Base-by-base conservation (phyloP, 2,888 invertebrate species). In the Litoditis marina region DNA sequence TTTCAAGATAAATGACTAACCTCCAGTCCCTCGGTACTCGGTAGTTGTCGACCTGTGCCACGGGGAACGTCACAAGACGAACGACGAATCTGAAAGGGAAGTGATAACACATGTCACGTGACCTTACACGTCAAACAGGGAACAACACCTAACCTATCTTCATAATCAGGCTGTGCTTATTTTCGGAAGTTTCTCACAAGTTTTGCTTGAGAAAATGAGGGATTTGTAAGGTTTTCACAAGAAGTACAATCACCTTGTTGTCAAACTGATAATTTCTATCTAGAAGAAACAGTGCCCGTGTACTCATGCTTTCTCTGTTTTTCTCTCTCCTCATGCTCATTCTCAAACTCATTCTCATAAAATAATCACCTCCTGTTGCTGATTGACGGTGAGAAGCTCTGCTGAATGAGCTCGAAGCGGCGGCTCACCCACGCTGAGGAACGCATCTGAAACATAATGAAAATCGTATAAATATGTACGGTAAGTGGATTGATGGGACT, bases 11-110 rank as follows among this genome's bases (percentile, higher is more conserved):
- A 31, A 53, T 16, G 19, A 61, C 64, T 30, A 22, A 73, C 74
- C 68, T 75, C 73, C 13, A 75, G 63, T 27, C 69, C 73, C 56
- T 75, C 73, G 13, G 71, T 69, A 57, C 68, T 68, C 27, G 74
- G 74, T n/a, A 75, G 54, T 36, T 71, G 69, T 28, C 74, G 50
- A 2, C 74, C 72, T 8, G 68, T 71, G 31, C 71, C 71, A 50
- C 71, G 64, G 51, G 65, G 71, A 13, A 71, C 72, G 54, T 74
- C 74, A 44, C 69, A 74, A 3, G 74, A 74, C n/a, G 69, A 64
- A 19, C 74, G 68, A 8, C 74, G 69, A 7, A 49, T 49, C 66
- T 66, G 62, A 31, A 58, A 53, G 32, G 34, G 47, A 19, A 32
- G n/a, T n/a, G n/a, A n/a, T n/a, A n/a, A n/a, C n/a, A n/a, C n/a